Evolutionary conservation across 30 jellyfish, hydroid and myxozoan species (phyloP).

Genomic region (Hydractinia echinata): DNA sequence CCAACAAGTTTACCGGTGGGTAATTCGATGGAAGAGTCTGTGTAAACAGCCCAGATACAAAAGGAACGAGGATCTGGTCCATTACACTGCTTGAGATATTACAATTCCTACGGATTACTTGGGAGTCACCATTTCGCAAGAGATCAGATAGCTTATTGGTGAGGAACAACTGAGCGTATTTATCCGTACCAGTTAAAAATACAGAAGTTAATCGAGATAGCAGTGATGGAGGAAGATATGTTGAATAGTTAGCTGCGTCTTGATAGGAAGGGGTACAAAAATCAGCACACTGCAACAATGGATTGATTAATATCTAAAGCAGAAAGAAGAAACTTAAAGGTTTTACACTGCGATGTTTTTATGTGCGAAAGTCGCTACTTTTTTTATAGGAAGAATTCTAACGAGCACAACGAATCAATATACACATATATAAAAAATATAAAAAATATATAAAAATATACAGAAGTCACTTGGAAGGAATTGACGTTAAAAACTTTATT

Average conservation of each 20-base stretch:
- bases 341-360: no score
- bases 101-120: no score
- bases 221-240: background rate
- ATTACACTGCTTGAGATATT: background rate
- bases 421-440: no score
- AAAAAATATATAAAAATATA: no score
- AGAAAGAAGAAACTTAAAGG: background rate
- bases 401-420: no score
- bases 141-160: background rate
- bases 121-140: no score
- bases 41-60: constrained; percentile 1
- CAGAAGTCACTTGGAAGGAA: no score
- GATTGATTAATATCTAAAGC: background rate
- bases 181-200: background rate
- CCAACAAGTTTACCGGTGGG: background rate
- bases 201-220: background rate
- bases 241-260: background rate
- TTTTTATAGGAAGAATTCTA: no score
- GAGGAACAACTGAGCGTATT: background rate
- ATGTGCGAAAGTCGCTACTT: no score
- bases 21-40: background rate
- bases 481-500: no score
- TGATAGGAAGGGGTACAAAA: background rate
- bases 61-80: background rate
- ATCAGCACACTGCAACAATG: background rate